phyloP scores from a whole-genome alignment of 1,140 invertebrate species.

The Drosophila bifasciata region DNA sequence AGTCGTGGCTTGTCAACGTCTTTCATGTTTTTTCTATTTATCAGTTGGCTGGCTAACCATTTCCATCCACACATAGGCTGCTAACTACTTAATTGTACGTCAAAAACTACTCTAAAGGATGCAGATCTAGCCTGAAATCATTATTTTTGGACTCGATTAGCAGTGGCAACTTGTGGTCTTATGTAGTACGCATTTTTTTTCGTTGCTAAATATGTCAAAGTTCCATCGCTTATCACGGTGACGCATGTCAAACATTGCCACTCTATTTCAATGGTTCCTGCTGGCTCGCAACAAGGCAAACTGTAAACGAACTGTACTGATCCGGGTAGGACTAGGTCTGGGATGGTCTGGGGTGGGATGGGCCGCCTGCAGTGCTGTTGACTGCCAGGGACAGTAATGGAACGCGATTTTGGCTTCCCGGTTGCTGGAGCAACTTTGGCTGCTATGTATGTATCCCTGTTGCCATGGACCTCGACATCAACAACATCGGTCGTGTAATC shows the following conservation, averaged over 20 bases:
- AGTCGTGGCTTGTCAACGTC: no score
- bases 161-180: no score
- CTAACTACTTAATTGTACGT: no score
- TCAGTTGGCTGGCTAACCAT: no score
- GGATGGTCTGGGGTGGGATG: background rate
- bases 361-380: background rate
- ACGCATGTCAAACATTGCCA: conserved; percentile 29
- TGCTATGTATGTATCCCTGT: conserved; percentile 3
- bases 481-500: conserved; percentile 65
- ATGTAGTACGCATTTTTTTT: no score
- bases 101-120: no score
- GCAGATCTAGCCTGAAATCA: no score
- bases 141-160: no score
- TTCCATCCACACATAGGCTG: no score
- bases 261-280: background rate
- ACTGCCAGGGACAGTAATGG: conserved; percentile 8
- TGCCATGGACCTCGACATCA: conserved; percentile 35
- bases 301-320: conserved; percentile 1
- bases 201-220: background rate
- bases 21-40: no score
- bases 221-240: conserved; percentile 42
- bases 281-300: conserved; percentile 1
- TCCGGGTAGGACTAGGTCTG: background rate
- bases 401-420: conserved; percentile 24
- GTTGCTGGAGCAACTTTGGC: conserved; percentile 16